phyloP scores from a whole-genome alignment of 2,797 vertebrate species.

The Numenius phaeopus region DNA sequence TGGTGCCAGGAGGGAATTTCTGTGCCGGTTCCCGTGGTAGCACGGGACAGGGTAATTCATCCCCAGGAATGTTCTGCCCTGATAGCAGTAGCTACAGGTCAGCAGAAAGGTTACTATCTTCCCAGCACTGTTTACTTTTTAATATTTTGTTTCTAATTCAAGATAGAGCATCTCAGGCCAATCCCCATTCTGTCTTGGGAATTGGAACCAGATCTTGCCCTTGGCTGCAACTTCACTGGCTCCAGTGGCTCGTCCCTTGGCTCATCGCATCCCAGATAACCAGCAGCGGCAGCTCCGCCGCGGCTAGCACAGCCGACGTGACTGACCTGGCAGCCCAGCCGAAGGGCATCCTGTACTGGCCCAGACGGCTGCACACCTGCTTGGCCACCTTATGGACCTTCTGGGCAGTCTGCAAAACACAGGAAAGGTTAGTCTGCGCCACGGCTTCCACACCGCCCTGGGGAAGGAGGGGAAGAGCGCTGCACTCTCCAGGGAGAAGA shows the following conservation, averaged over 20 bases:
- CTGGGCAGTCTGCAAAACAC: conserved; percentile 88
- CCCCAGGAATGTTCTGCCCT: neutral
- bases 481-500: neutral
- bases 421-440: neutral
- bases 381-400: conserved; percentile 95
- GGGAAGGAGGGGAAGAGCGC: fast-evolving
- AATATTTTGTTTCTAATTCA: conserved; percentile 36
- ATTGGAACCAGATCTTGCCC: neutral
- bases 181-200: neutral
- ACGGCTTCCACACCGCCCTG: neutral
- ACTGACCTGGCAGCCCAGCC: conserved; percentile 97
- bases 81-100: neutral
- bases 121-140: conserved; percentile 49
- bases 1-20: neutral
- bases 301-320: fast-evolving
- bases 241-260: neutral
- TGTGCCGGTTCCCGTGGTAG: neutral
- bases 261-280: neutral
- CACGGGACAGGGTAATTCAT: fast-evolving
- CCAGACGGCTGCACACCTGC: conserved; percentile 93
- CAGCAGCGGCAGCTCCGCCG: neutral
- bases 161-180: neutral
- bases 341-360: conserved; percentile 97
- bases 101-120: conserved; percentile 43
- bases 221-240: neutral